Conservation (phyloP, 2,797 vertebrate genomes). For the Amniataba percoides region DNA sequence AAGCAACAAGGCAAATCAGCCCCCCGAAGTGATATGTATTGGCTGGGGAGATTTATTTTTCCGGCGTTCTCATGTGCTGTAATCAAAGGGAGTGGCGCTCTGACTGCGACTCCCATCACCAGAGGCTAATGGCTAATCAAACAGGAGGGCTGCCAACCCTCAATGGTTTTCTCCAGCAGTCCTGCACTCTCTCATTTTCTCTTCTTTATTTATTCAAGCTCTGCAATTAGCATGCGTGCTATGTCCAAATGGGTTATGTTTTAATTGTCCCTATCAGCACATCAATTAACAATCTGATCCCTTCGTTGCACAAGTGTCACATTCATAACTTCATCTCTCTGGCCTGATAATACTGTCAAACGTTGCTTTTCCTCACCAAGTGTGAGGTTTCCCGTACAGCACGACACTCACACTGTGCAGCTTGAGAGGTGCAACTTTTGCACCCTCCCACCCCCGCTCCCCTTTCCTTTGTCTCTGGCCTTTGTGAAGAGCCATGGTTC, state of each 20-base stretch:
- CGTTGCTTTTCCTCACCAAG: not conserved
- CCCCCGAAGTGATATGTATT: slow-evolving; percentile 79
- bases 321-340: not conserved
- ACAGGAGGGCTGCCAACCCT: slow-evolving; percentile 61
- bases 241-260: slow-evolving; percentile 20
- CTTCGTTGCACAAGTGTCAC: not conserved
- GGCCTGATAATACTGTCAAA: not conserved
- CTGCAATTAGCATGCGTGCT: slow-evolving; percentile 29
- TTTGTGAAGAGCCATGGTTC: slow-evolving; percentile 73
- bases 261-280: slow-evolving; percentile 8
- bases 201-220: slow-evolving; percentile 48
- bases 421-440: slow-evolving; percentile 54
- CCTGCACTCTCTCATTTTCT: slow-evolving; percentile 44
- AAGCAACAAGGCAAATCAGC: slow-evolving; percentile 83
- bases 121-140: slow-evolving; percentile 83
- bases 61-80: slow-evolving; percentile 65
- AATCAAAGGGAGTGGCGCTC: slow-evolving; percentile 80
- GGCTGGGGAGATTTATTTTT: slow-evolving; percentile 69
- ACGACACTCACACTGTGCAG: slow-evolving; percentile 19
- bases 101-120: slow-evolving; percentile 74
- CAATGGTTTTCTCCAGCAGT: slow-evolving; percentile 45
- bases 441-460: slow-evolving; percentile 12
- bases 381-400: slow-evolving; percentile 11
- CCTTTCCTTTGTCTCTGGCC: slow-evolving; percentile 61
- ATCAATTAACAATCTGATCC: slow-evolving; percentile 19